Conservation (phyloP, 1,140 invertebrate species). For the Phenacoccus solenopsis region DNA sequence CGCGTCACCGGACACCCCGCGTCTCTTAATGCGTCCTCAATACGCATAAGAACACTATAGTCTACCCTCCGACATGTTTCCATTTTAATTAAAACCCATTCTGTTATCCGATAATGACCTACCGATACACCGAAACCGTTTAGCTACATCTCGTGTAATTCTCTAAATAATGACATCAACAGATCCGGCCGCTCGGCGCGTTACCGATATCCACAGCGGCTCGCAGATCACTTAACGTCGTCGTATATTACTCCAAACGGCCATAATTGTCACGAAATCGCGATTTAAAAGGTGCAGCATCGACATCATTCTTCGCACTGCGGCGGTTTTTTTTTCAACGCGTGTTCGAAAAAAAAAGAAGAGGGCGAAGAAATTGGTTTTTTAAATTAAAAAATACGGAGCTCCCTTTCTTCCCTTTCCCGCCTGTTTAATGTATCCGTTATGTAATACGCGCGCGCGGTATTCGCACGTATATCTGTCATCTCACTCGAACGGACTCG, state of each 20-base stretch:
- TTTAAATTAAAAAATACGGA: too few species aligned
- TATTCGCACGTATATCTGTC: background rate
- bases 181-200: background rate
- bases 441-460: background rate
- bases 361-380: too few species aligned
- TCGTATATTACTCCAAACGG: slow-evolving; percentile 6
- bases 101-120: background rate
- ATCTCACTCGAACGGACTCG: too few species aligned
- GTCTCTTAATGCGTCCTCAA: slow-evolving; percentile 1
- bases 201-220: background rate
- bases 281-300: background rate
- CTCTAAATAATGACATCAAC: slow-evolving; percentile 12
- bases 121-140: background rate
- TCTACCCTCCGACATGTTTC: background rate
- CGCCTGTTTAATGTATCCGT: too few species aligned
- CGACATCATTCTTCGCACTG: background rate
- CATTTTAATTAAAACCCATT: background rate
- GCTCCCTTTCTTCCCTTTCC: background rate
- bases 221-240: background rate
- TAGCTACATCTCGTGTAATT: background rate
- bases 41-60: too few species aligned
- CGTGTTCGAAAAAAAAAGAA: background rate
- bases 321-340: background rate
- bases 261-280: slow-evolving; percentile 5
- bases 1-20: slow-evolving; percentile 8